phyloP scores from a whole-genome alignment of 1,140 invertebrate species.

The Zaprionus nigranus region DNA sequence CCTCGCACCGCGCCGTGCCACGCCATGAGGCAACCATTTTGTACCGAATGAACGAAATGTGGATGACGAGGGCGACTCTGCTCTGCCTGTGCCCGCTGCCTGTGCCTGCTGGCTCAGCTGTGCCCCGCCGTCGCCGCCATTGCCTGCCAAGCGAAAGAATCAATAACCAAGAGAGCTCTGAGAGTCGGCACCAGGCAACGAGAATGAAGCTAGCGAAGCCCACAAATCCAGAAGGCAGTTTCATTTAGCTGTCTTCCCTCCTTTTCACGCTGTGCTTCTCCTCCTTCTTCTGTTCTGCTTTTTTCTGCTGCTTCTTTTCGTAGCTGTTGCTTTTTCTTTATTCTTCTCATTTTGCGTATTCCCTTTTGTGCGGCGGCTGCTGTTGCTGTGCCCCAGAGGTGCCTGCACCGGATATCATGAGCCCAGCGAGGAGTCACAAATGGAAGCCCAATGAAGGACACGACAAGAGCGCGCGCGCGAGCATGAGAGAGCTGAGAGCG shows the following conservation, averaged over 20 bases:
- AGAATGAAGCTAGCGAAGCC: conserved; percentile 48
- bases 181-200: conserved; percentile 24
- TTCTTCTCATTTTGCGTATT: conserved; percentile 32
- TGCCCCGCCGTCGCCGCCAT: conserved; percentile 1
- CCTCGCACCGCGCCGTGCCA: conserved; percentile 4
- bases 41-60: conserved; percentile 53
- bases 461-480: conserved; percentile 47
- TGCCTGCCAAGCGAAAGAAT: conserved; percentile 34
- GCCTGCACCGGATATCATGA: conserved; percentile 53
- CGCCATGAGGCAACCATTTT: conserved; percentile 66
- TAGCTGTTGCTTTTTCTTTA: conserved; percentile 17
- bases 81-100: background rate
- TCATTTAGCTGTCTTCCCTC: conserved; percentile 26
- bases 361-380: conserved; percentile 30
- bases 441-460: conserved; percentile 52
- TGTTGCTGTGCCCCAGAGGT: conserved; percentile 42
- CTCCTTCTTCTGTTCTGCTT: conserved; percentile 3
- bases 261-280: background rate
- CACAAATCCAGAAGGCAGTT: conserved; percentile 46
- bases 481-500: conserved; percentile 21
- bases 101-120: conserved; percentile 29
- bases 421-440: conserved; percentile 47
- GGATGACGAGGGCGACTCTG: conserved; percentile 52
- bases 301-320: background rate
- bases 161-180: conserved; percentile 42